These are phyloP conservation scores for Oegoconia quadripuncta DNA, from an alignment of 2,888 invertebrate genomes.

Conservation along the genomic window DNA sequence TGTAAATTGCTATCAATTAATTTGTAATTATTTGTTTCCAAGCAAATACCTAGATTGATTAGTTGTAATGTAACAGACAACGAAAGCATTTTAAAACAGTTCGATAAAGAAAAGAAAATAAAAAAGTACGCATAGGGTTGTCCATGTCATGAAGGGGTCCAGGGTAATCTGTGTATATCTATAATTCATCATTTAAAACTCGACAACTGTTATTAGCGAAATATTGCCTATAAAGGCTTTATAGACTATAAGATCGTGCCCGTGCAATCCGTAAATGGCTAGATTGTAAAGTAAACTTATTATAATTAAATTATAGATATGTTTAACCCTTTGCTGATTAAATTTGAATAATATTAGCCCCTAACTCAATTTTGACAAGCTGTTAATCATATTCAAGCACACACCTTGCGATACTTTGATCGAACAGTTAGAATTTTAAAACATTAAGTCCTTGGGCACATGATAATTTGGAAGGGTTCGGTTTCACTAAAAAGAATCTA, in stretches of 20 bases:
- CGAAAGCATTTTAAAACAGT: too few relatives aligned
- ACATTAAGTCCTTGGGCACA: constrained; percentile 52
- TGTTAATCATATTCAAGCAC: constrained; percentile 75
- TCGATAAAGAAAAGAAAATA: too few relatives aligned
- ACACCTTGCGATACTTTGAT: constrained; percentile 69
- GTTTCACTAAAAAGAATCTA: constrained; percentile 54
- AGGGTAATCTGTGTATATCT: too few relatives aligned
- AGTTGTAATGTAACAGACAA: background rate
- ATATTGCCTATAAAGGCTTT: background rate
- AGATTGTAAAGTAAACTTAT: too few relatives aligned
- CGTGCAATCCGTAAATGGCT: too few relatives aligned
- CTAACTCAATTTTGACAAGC: constrained; percentile 76
- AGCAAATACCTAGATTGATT: constrained; percentile 10
- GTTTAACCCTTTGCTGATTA: constrained; percentile 63
- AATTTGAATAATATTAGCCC: constrained; percentile 64
- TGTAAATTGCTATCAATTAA: constrained; percentile 28
- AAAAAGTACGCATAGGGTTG: too few relatives aligned
- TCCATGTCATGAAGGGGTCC: too few relatives aligned
- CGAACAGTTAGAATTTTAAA: constrained; percentile 66
- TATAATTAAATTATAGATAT: too few relatives aligned
- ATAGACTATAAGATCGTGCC: too few relatives aligned
- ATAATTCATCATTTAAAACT: too few relatives aligned
- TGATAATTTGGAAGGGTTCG: constrained; percentile 53
- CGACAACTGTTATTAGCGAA: too few relatives aligned
- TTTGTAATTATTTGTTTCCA: constrained; percentile 22